Percentiles rank a stretch among this genome's conserved stretches.
Conservation (phyloP, 1,140 invertebrate genomes). For the Bacillus rossius region DNA sequence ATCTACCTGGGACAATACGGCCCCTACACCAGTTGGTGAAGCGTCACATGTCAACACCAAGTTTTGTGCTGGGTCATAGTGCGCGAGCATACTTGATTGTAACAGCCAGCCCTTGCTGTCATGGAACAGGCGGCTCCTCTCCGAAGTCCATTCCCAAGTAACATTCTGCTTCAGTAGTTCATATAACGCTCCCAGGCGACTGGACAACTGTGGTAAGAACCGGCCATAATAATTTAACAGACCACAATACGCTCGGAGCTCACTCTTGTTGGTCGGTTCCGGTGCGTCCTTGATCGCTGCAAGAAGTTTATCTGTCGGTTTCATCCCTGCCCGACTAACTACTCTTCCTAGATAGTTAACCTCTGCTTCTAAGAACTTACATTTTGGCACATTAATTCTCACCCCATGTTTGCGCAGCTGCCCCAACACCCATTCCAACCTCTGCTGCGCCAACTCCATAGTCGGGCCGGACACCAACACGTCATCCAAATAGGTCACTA, state of each 20-base stretch:
- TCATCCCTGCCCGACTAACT: background rate
- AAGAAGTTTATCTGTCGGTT: background rate
- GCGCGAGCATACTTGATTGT: slow-evolving; percentile 5
- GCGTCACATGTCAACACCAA: slow-evolving; percentile 27
- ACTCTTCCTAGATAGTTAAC: background rate
- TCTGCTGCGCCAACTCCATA: no score
- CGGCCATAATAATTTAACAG: background rate
- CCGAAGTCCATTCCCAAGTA: background rate
- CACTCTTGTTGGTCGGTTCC: background rate
- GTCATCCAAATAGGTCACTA: no score
- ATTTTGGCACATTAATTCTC: no score
- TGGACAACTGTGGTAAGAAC: background rate
- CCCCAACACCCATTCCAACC: no score
- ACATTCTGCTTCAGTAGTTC: background rate
- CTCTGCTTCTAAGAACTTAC: no score
- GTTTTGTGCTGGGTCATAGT: slow-evolving; percentile 6
- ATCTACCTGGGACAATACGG: slow-evolving; percentile 27
- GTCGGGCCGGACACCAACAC: no score
- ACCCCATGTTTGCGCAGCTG: no score
- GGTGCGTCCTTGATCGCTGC: background rate
- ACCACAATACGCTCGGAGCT: background rate
- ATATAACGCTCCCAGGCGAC: background rate
- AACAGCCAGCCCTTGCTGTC: background rate
- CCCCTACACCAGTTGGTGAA: slow-evolving; percentile 30
- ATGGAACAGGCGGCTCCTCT: background rate